Base-by-base conservation (phyloP, 92 coral and sea anemone genomes). In the Galaxea fascicularis region DNA sequence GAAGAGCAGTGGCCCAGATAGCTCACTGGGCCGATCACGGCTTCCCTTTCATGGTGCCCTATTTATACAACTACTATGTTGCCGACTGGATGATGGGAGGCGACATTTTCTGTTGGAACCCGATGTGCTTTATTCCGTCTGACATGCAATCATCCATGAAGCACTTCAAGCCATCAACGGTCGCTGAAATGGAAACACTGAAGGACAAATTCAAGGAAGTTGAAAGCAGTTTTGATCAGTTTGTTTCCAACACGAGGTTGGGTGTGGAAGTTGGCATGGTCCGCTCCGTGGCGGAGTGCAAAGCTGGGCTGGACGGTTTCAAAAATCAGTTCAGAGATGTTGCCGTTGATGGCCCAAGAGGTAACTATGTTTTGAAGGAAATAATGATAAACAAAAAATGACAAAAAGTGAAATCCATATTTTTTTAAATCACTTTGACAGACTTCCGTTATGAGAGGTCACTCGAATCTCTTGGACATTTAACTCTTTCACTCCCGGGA, bases 201-300 rank as follows among this genome's bases (percentile, higher is more conserved):
- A 82, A 63, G 62, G 73, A 47, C 58, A 93, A 80, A 77, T 79
- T 93, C 29, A 41, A 65, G 9, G 85, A 82, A 56, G 73, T 92
- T 24, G 80, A 79, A 15, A 52, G 79, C 8, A 93, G 91, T 16
- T 88, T 91, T 51, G 71, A 28, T 21, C 87, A 77, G 45, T 87
- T 81, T 44, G 86, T 75, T 57, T 84, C 70, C 12, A 93, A 93
- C 74, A 72, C 86, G 64, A 71, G 41, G 59, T 51, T 91, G 21
- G 97, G 97, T 4, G 83, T 93, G 20, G 71, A 52, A 10, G 91
- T 93, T 18, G 97, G 97, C 13, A 93, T 93, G 97, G 97, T 93
- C 22, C 89, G 97, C 26, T 90, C 90, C 12, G 26, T 79, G 1
- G 90, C 76, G 65, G 91, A 89, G 18, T 93, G 97, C 51, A 68